phyloP scores from a whole-genome alignment of 2,113 vertebrate species.

The Melanerpes aurifrons region DNA sequence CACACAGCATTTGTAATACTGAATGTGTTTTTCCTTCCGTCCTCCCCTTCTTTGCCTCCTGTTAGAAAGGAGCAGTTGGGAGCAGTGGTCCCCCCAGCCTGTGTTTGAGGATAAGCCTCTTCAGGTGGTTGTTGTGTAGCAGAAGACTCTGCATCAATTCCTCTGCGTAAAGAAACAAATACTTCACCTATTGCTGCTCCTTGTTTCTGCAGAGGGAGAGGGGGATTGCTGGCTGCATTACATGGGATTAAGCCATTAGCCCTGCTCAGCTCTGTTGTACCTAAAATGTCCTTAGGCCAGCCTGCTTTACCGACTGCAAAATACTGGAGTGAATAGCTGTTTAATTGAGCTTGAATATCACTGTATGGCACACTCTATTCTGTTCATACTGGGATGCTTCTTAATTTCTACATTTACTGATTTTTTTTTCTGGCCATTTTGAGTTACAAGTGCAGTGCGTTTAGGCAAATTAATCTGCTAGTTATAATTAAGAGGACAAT shows the following conservation, averaged over 20 bases:
- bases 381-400: background rate
- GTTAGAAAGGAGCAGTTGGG: background rate
- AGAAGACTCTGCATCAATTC: background rate
- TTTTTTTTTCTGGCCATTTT: background rate
- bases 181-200: background rate
- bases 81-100: fast-evolving
- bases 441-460: background rate
- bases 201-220: background rate
- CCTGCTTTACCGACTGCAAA: constrained; percentile 1
- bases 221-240: background rate
- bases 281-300: constrained; percentile 2
- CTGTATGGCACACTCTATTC: background rate
- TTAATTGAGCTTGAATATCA: constrained; percentile 37
- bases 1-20: background rate
- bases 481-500: background rate
- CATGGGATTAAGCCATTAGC: background rate
- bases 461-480: background rate
- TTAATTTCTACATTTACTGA: background rate
- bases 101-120: background rate
- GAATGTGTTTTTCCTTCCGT: background rate
- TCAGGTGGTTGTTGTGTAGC: background rate
- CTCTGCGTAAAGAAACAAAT: background rate
- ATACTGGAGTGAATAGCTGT: background rate
- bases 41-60: background rate
- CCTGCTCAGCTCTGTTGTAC: background rate